Percentiles rank a stretch among this genome's conserved stretches.
Evolutionary conservation across 2,888 invertebrate genomes (phyloP).

Genomic region (Agrotis clavis): DNA sequence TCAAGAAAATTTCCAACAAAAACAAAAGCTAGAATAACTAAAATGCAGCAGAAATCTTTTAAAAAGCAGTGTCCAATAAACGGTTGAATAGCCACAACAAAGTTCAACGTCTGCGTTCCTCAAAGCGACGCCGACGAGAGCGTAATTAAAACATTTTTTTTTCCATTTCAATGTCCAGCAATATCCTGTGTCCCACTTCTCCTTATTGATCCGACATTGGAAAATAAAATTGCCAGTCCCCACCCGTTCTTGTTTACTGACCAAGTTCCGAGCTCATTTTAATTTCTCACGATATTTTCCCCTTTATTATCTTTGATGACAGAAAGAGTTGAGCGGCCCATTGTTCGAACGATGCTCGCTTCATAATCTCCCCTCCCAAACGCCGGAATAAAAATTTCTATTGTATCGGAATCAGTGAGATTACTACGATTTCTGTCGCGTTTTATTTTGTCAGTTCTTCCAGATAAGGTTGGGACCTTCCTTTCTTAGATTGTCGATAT

Average conservation of each 20-base stretch:
- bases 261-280: conserved; percentile 80
- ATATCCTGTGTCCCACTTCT: conserved; percentile 83
- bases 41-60: conserved; percentile 26
- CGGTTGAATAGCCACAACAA: conserved; percentile 50
- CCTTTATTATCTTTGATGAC: conserved; percentile 79
- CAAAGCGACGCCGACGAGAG: conserved; percentile 72
- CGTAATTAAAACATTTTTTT: conserved; percentile 82
- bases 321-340: conserved; percentile 72
- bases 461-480: conserved; percentile 45
- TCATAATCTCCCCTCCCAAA: conserved; percentile 61
- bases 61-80: conserved; percentile 51
- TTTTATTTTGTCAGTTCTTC: conserved; percentile 58
- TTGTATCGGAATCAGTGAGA: conserved; percentile 67
- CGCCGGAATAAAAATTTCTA: conserved; percentile 64
- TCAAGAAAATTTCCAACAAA: background rate
- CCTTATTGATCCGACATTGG: conserved; percentile 81
- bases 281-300: conserved; percentile 81
- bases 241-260: conserved; percentile 79
- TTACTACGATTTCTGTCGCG: conserved; percentile 57
- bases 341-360: conserved; percentile 71
- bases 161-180: conserved; percentile 79
- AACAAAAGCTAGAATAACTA: conserved; percentile 12
- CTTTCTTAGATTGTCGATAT: conserved; percentile 64
- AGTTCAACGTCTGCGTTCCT: conserved; percentile 60
- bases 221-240: conserved; percentile 75